Evolutionary conservation across 2,888 invertebrate genomes (phyloP).

Genomic region (Drosophila paranaensis): DNA sequence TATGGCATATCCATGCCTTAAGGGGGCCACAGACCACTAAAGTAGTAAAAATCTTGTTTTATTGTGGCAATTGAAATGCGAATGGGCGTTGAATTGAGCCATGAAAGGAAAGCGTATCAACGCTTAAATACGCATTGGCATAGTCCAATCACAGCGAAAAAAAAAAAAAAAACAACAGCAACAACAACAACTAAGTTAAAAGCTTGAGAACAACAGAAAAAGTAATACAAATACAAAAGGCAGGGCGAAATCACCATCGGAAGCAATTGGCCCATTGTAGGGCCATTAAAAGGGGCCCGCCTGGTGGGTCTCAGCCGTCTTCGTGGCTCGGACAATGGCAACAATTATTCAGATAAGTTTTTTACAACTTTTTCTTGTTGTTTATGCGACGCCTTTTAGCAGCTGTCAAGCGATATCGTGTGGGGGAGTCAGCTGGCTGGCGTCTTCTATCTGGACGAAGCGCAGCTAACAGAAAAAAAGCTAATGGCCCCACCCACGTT

Average conservation of each 20-base stretch:
- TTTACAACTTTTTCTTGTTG: conserved; percentile 44
- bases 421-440: conserved; percentile 3
- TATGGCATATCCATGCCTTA: conserved; percentile 34
- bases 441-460: background rate
- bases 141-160: conserved; percentile 27
- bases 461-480: conserved; percentile 6
- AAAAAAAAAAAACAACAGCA: background rate
- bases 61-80: conserved; percentile 77
- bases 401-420: conserved; percentile 47
- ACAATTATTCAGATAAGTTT: conserved; percentile 69
- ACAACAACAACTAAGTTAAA: conserved; percentile 14
- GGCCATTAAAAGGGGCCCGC: conserved; percentile 49
- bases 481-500: conserved; percentile 19
- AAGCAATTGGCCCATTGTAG: conserved; percentile 58
- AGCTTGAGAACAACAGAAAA: conserved; percentile 20
- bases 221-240: conserved; percentile 16
- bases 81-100: conserved; percentile 78
- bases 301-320: conserved; percentile 34
- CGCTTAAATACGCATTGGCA: conserved; percentile 53
- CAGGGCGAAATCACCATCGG: conserved; percentile 33
- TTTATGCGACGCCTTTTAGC: conserved; percentile 48
- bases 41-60: conserved; percentile 73
- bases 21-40: conserved; percentile 54
- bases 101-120: conserved; percentile 59
- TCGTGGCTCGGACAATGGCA: conserved; percentile 49